These are phyloP conservation scores for Sarcophaga subvicina DNA, from an alignment of 2,888 invertebrate genomes.

Conservation along the genomic window DNA sequence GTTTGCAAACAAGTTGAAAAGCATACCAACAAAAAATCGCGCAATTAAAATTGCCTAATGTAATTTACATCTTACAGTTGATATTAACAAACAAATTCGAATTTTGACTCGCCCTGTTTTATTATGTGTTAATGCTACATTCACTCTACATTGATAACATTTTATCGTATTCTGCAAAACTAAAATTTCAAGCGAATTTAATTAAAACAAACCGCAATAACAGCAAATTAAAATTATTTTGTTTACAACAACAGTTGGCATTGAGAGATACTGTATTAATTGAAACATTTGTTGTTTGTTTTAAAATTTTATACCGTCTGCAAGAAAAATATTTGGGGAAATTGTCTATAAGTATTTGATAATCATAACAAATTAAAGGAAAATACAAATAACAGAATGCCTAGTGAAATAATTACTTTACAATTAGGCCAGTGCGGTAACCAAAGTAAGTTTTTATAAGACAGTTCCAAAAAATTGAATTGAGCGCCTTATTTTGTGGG, in stretches of 20 bases:
- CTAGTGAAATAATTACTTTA: slow-evolving; percentile 99
- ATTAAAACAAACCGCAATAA: slow-evolving; percentile 45
- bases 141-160: slow-evolving; percentile 10
- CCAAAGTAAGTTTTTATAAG: slow-evolving; percentile 89
- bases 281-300: slow-evolving; percentile 59
- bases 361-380: background rate
- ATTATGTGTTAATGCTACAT: background rate
- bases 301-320: slow-evolving; percentile 39
- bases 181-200: slow-evolving; percentile 36
- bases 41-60: too few species aligned
- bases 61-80: too few species aligned
- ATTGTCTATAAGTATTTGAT: background rate
- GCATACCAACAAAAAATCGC: too few species aligned
- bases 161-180: slow-evolving; percentile 5
- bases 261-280: slow-evolving; percentile 47
- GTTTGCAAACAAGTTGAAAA: too few species aligned
- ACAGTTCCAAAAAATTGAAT: background rate
- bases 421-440: slow-evolving; percentile 99
- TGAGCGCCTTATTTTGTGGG: background rate
- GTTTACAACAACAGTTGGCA: slow-evolving; percentile 18
- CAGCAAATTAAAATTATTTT: background rate
- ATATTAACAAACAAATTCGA: too few species aligned
- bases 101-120: slow-evolving; percentile 5
- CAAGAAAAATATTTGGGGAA: background rate
- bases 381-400: slow-evolving; percentile 83